phyloP scores from a whole-genome alignment of 2,113 vertebrate genomes.

The Vidua chalybeata region DNA sequence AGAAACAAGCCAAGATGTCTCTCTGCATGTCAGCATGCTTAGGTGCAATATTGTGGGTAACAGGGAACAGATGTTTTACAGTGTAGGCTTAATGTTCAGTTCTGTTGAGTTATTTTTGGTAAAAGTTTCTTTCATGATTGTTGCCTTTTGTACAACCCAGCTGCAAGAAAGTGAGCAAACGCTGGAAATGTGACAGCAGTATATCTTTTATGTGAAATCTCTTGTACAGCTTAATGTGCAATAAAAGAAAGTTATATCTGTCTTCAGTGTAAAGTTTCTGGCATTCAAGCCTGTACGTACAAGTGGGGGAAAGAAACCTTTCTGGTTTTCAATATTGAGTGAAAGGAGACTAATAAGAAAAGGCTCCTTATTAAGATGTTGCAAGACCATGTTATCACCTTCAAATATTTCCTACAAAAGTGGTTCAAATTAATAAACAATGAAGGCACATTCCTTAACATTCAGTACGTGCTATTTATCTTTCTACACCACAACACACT shows the following conservation, averaged over 20 bases:
- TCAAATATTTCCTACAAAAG: slow-evolving; percentile 62
- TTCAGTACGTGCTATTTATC: slow-evolving; percentile 40
- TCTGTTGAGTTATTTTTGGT: slow-evolving; percentile 66
- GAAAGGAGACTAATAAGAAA: slow-evolving; percentile 63
- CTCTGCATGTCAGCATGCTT: slow-evolving; percentile 79
- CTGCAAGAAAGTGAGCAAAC: slow-evolving; percentile 76
- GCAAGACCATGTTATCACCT: slow-evolving; percentile 63
- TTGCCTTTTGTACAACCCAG: slow-evolving; percentile 81
- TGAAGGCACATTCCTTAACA: slow-evolving; percentile 51
- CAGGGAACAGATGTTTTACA: slow-evolving; percentile 75
- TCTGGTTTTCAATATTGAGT: slow-evolving; percentile 60
- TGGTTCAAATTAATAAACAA: slow-evolving; percentile 47
- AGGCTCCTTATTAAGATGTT: slow-evolving; percentile 42
- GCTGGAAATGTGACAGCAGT: slow-evolving; percentile 81
- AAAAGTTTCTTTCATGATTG: slow-evolving; percentile 77
- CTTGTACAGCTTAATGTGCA: slow-evolving; percentile 88
- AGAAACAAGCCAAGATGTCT: slow-evolving; percentile 65
- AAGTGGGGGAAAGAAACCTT: slow-evolving; percentile 65
- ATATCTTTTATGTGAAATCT: slow-evolving; percentile 82
- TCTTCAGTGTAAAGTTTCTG: slow-evolving; percentile 86
- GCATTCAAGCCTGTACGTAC: slow-evolving; percentile 68
- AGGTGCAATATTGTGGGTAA: slow-evolving; percentile 77
- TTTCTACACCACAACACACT: slow-evolving; percentile 13
- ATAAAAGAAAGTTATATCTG: slow-evolving; percentile 86
- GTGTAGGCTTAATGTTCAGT: slow-evolving; percentile 74